Percentiles rank a stretch among this genome's conserved stretches.
These are phyloP conservation scores for Pseudorasbora parva DNA, from an alignment of 2,113 vertebrate genomes.

Conservation along the genomic window DNA sequence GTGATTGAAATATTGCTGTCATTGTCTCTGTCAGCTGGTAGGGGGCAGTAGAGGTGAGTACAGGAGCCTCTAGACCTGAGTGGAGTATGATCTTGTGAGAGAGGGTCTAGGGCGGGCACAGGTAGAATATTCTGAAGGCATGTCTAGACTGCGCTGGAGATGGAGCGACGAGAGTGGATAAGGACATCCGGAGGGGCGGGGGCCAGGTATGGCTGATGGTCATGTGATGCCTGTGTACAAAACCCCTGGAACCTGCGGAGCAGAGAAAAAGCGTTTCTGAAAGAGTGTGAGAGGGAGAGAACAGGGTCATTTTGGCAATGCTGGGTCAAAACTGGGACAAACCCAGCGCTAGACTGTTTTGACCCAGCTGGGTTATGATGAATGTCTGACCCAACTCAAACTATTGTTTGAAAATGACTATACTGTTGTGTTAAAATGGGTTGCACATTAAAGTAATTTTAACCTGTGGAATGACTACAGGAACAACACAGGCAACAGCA, in stretches of 20 bases:
- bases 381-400: background rate
- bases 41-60: conserved; percentile 16
- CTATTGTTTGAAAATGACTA: too few relatives aligned
- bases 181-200: conserved; percentile 84
- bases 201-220: conserved; percentile 83
- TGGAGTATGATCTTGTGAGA: conserved; percentile 75
- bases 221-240: conserved; percentile 89
- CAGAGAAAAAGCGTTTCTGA: conserved; percentile 11
- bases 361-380: background rate
- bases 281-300: conserved; percentile 8
- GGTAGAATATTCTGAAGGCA: conserved; percentile 62
- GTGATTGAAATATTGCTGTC: conserved; percentile 40
- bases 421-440: too few relatives aligned
- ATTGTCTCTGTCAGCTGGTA: conserved; percentile 15
- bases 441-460: too few relatives aligned
- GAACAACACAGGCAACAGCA: too few relatives aligned
- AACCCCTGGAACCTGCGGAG: conserved; percentile 80
- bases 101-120: conserved; percentile 68
- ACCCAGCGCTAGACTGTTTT: background rate
- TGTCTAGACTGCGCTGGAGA: conserved; percentile 86
- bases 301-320: background rate
- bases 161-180: conserved; percentile 81
- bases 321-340: background rate
- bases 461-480: too few relatives aligned
- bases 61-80: conserved; percentile 68